phyloP scores from a whole-genome alignment of 2,888 invertebrate genomes.

The Rhagophthalmus giganteus region DNA sequence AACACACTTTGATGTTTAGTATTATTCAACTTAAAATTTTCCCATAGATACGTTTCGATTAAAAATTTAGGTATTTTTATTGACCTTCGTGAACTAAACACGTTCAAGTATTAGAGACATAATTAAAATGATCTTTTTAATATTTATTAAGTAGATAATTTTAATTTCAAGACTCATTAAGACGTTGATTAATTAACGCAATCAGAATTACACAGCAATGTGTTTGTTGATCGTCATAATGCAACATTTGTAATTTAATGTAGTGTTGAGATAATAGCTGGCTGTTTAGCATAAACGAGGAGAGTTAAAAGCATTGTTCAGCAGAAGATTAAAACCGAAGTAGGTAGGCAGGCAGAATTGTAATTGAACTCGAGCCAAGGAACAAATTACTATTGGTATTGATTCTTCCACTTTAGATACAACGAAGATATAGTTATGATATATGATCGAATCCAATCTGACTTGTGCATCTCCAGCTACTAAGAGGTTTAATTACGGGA shows the following conservation, averaged over 20 bases:
- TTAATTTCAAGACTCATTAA: no score
- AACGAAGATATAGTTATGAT: conserved; percentile 33
- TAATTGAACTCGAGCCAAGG: conserved; percentile 32
- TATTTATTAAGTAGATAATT: no score
- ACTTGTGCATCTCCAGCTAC: conserved; percentile 33
- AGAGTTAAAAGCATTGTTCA: conserved; percentile 17
- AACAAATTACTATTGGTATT: conserved; percentile 37
- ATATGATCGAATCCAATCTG: conserved; percentile 32
- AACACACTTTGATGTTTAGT: no score
- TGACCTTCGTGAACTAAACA: no score
- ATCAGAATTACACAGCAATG: no score
- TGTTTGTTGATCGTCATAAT: neutral
- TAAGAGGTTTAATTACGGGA: conserved; percentile 36
- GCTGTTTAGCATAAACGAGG: conserved; percentile 10
- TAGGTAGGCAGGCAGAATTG: conserved; percentile 29
- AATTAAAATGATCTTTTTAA: no score
- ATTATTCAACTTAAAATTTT: no score
- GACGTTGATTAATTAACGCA: no score
- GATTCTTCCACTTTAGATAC: conserved; percentile 34
- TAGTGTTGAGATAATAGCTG: conserved; percentile 6
- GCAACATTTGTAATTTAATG: neutral
- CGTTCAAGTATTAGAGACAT: no score
- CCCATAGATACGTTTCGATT: no score
- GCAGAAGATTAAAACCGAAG: conserved; percentile 14
- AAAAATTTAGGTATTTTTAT: no score